Evolutionary conservation across 2,113 vertebrate species (phyloP).

Genomic region (Chauna torquata): DNA sequence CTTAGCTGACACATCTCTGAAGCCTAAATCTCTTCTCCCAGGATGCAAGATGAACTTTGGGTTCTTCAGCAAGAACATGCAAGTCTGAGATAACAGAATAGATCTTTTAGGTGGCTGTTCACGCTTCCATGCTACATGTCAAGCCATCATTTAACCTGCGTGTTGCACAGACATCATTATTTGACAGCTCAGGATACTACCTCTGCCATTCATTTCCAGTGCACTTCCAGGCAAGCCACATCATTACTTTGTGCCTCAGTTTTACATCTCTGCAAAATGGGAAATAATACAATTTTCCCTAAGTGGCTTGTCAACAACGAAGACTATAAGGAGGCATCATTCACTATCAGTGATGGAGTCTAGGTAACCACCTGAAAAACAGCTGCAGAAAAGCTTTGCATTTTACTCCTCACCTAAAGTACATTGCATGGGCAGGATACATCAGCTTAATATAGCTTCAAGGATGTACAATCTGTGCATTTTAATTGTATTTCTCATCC

Average conservation of each 20-base stretch:
- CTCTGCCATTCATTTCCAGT: background rate
- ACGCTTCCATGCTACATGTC: accelerated
- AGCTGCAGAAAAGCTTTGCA: background rate
- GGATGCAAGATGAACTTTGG: background rate
- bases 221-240: background rate
- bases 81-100: background rate
- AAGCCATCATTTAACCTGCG: background rate
- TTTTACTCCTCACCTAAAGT: background rate
- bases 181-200: accelerated
- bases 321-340: background rate
- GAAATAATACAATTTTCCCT: background rate
- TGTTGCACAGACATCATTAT: background rate
- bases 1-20: background rate
- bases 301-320: background rate
- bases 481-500: background rate
- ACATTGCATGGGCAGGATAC: background rate
- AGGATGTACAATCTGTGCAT: background rate
- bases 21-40: background rate
- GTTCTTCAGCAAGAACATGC: background rate
- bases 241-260: background rate
- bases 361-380: background rate
- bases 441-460: background rate
- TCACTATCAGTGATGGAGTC: background rate
- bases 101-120: background rate
- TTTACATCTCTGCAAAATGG: background rate